Evolutionary conservation across 2,797 vertebrate genomes (phyloP), one percentile per base, ranked within the genome.

Genomic region (Gymnoscopelus microlampas): DNA sequence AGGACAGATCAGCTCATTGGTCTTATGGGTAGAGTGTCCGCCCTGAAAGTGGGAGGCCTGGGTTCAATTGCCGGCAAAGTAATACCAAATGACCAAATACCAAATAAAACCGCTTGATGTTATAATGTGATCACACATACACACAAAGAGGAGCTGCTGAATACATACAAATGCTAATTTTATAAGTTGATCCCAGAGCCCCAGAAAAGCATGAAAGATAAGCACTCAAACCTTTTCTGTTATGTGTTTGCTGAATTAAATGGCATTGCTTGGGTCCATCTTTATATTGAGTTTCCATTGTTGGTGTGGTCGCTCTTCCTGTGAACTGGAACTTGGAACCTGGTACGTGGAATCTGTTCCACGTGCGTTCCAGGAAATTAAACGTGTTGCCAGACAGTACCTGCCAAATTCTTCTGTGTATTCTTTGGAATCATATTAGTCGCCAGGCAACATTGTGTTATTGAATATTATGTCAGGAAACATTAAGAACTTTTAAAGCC

Each of bases 401-500:
- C 48, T 49, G n/a, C 32, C 68, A 68, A 10, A 54, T 24, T 19
- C 58, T 72, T 8, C 10, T 44, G 19, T 74, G 73, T 60, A 58
- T 32, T 12, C 48, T 3, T 15, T 67, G 39, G 23, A 62, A 70
- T 81, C 58, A 3, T 56, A 39, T 73, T 71, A 70, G 67, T 65
- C 66, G 51, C 73, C 64, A 63, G 68, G 62, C 66, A 57, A 73
- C 51, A 1, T 44, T 24, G 50, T 23, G 55, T 64, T 63, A 68
- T 75, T 56, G 19, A 54, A 70, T 12, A 53, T 39, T 63, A 14
- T 72, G 53, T 61, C 49, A 66, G 14, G 13, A 13, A 48, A 51
- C 50, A 51, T 11, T 15, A 3, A 65, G 53, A 32, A 53, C 72
- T 69, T 62, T n/a, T 70, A 56, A 67, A 59, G 71, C 53, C 70